These are phyloP conservation scores for Macrotus californicus DNA, from an alignment of 2,113 vertebrate species.

Conservation along the genomic window DNA sequence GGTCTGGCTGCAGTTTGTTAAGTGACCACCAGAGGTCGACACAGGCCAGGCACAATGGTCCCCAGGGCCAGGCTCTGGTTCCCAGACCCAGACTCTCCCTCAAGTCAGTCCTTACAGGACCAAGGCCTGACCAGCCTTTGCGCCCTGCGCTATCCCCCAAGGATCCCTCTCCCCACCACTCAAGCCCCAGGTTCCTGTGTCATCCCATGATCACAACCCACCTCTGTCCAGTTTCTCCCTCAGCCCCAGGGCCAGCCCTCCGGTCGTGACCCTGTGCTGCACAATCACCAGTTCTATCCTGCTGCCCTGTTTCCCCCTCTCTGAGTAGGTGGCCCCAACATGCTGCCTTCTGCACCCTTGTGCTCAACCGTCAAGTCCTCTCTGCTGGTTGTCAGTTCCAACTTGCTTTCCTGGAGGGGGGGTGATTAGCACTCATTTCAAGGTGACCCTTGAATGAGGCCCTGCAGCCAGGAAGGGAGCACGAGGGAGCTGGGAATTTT, in stretches of 20 bases:
- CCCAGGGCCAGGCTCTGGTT: background rate
- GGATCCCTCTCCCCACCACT: background rate
- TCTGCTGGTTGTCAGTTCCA: background rate
- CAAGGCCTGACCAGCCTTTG: background rate
- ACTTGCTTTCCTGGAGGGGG: background rate
- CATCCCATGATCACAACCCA: background rate
- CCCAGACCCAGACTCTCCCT: background rate
- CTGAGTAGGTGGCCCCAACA: background rate
- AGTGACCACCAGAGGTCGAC: slow-evolving; percentile 64
- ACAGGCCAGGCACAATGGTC: background rate
- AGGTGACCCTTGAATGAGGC: slow-evolving; percentile 63
- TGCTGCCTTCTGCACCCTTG: background rate
- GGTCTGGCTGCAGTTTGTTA: slow-evolving; percentile 33
- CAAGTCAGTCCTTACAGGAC: background rate
- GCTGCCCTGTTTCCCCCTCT: background rate
- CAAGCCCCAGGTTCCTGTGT: background rate
- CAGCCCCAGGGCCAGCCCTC: background rate
- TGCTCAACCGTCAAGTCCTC: background rate
- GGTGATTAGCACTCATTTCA: slow-evolving; percentile 46
- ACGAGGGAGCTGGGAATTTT: slow-evolving; percentile 61
- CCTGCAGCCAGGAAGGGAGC: slow-evolving; percentile 28
- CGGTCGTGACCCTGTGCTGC: background rate
- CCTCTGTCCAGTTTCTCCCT: background rate
- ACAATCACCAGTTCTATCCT: background rate
- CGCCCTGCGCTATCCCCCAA: background rate